Conservation (phyloP, 1,140 invertebrate genomes). For the Leptinotarsa lineolata region DNA sequence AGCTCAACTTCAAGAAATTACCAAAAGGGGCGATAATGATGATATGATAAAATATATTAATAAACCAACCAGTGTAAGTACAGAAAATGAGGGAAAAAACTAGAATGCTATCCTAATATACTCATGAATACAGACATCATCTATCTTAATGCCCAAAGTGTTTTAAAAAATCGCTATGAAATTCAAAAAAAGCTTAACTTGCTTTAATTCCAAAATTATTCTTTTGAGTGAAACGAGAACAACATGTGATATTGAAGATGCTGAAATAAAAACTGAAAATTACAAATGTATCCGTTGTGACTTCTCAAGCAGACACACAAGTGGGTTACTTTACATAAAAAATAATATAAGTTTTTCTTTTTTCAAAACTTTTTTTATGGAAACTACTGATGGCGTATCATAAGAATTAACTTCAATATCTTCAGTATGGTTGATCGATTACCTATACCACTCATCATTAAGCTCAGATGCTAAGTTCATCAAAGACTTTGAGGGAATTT, state of each 20-base stretch:
- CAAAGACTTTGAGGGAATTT: slow-evolving; percentile 18
- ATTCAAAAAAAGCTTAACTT: slow-evolving; percentile 12
- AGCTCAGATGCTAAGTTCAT: slow-evolving; percentile 17
- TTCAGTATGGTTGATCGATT: slow-evolving; percentile 17
- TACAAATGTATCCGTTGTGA: slow-evolving; percentile 21
- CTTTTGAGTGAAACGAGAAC: slow-evolving; percentile 21
- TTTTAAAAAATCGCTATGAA: slow-evolving; percentile 8
- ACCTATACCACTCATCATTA: slow-evolving; percentile 19
- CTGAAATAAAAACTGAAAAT: slow-evolving; percentile 19
- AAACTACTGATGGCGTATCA: slow-evolving; percentile 11
- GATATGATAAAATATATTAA: slow-evolving; percentile 22
- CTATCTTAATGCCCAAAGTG: slow-evolving; percentile 22
- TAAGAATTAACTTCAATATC: slow-evolving; percentile 13
- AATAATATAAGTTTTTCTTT: slow-evolving; percentile 9
- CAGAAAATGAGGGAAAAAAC: slow-evolving; percentile 16
- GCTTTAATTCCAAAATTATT: slow-evolving; percentile 22
- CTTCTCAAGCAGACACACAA: slow-evolving; percentile 9
- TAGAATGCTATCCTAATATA: slow-evolving; percentile 13
- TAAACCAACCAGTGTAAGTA: slow-evolving; percentile 11
- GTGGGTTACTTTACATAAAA: slow-evolving; percentile 13
- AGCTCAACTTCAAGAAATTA: slow-evolving; percentile 11
- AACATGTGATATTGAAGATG: slow-evolving; percentile 25
- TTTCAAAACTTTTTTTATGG: slow-evolving; percentile 1
- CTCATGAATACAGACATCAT: slow-evolving; percentile 19
- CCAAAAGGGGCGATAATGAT: background rate